These are phyloP conservation scores for Zelostemma sp. DNA, from an alignment of 1,140 invertebrate species.

Conservation along the genomic window DNA sequence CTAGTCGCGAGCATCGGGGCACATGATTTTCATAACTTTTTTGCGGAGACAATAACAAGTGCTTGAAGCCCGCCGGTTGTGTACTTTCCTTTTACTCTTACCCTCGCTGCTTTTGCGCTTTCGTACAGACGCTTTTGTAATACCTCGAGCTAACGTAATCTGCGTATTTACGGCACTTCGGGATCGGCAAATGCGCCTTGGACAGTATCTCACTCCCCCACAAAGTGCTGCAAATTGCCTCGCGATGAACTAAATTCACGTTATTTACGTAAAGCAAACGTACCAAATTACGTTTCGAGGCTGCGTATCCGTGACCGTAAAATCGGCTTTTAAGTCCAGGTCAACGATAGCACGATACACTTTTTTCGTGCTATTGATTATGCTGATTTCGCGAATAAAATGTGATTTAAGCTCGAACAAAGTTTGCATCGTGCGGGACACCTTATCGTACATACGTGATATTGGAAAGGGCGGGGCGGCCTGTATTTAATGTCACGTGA, in stretches of 20 bases:
- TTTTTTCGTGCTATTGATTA: neutral
- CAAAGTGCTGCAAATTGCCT: conserved; percentile 19
- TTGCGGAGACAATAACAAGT: conserved; percentile 54
- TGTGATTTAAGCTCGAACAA: too few species aligned
- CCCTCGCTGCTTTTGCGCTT: conserved; percentile 8
- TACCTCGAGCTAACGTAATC: conserved; percentile 48
- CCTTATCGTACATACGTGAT: conserved; percentile 7
- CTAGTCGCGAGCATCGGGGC: conserved; percentile 35
- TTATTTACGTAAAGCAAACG: too few species aligned
- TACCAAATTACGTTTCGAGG: too few species aligned
- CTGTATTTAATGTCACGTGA: conserved; percentile 10
- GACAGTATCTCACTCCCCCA: conserved; percentile 8
- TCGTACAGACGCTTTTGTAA: conserved; percentile 22
- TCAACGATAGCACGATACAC: too few species aligned
- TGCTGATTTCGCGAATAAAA: neutral
- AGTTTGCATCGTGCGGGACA: neutral
- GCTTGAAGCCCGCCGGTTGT: conserved; percentile 35
- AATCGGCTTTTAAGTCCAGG: too few species aligned
- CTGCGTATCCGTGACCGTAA: too few species aligned
- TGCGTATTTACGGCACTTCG: conserved; percentile 44
- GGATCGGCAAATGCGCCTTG: conserved; percentile 10
- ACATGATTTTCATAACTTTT: conserved; percentile 59
- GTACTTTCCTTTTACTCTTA: conserved; percentile 9
- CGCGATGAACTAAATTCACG: neutral
- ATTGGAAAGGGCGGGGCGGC: conserved; percentile 6